Evolutionary conservation across 2,113 vertebrate genomes (phyloP).

Genomic region (Danionella cerebrum): DNA sequence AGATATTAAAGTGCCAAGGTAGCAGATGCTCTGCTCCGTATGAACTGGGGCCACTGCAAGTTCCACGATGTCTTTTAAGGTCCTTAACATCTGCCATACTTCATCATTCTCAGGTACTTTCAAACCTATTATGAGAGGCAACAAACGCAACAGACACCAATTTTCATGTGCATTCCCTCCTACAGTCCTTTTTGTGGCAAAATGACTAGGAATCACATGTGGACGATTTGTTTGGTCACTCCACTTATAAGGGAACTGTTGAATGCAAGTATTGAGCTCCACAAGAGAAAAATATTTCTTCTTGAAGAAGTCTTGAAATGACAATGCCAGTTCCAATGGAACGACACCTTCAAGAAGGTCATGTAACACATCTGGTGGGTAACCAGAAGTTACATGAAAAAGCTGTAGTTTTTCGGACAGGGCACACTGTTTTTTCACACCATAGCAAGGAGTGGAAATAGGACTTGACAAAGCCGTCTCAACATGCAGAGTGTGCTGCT

Average conservation of each 20-base stretch:
- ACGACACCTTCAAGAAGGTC: neutral
- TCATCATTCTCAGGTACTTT: conserved; percentile 4
- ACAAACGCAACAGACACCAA: conserved; percentile 1
- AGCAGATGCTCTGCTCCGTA: neutral
- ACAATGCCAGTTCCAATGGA: conserved; percentile 12
- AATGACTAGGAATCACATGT: neutral
- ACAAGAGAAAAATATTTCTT: conserved; percentile 9
- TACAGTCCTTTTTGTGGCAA: neutral
- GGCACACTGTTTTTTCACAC: conserved; percentile 4
- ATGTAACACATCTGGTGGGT: conserved; percentile 5
- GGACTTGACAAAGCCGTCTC: neutral
- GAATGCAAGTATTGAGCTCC: neutral
- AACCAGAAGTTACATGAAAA: conserved; percentile 15
- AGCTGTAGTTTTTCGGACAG: neutral
- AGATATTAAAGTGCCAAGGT: neutral
- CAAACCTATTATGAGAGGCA: neutral
- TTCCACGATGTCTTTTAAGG: neutral
- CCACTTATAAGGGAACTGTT: neutral
- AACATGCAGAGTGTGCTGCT: neutral
- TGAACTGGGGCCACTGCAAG: neutral
- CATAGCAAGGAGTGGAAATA: neutral
- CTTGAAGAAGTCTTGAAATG: conserved; percentile 9
- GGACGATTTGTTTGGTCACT: neutral
- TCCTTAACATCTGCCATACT: neutral
- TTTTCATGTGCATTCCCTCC: conserved; percentile 6